Percentiles rank a stretch among this genome's conserved stretches.
Conservation (phyloP, 2,797 vertebrate genomes). For the Oryzias sinensis region DNA sequence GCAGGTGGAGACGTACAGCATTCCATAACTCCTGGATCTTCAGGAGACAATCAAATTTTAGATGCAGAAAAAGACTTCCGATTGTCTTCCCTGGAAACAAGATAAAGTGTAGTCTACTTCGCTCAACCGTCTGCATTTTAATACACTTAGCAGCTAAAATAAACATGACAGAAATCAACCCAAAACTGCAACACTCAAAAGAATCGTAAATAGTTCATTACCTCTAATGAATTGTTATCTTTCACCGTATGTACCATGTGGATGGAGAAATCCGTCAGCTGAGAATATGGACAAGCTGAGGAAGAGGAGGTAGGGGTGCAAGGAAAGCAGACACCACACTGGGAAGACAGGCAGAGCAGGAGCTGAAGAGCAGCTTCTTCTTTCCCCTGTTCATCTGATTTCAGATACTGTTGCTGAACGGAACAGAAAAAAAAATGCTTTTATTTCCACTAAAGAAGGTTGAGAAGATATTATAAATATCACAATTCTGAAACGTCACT, state of each 20-base stretch:
- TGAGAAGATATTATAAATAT: background rate
- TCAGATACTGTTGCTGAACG: slow-evolving; percentile 84
- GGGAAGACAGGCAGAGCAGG: slow-evolving; percentile 84
- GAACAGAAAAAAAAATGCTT: slow-evolving; percentile 4
- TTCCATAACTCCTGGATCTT: slow-evolving; percentile 86
- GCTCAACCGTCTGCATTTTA: background rate
- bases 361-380: slow-evolving; percentile 86
- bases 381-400: slow-evolving; percentile 81
- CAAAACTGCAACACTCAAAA: background rate
- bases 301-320: slow-evolving; percentile 64
- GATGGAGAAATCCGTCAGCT: slow-evolving; percentile 32
- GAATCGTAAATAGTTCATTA: slow-evolving; percentile 23
- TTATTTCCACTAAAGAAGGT: slow-evolving; percentile 2
- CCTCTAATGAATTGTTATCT: slow-evolving; percentile 81
- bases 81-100: background rate
- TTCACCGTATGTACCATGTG: slow-evolving; percentile 81
- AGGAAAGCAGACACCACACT: slow-evolving; percentile 85
- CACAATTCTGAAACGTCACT: too few relatives aligned
- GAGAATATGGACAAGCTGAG: slow-evolving; percentile 65
- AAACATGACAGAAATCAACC: background rate
- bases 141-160: background rate
- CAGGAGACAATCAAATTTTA: background rate
- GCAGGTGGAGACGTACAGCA: slow-evolving; percentile 84
- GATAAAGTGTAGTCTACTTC: background rate
- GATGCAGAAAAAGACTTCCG: background rate